A percentile compares a stretch with the other conserved stretches of the same genome.
These are phyloP conservation scores for Argyrosomus japonicus DNA, from an alignment of 2,113 vertebrate species.

Conservation along the genomic window DNA sequence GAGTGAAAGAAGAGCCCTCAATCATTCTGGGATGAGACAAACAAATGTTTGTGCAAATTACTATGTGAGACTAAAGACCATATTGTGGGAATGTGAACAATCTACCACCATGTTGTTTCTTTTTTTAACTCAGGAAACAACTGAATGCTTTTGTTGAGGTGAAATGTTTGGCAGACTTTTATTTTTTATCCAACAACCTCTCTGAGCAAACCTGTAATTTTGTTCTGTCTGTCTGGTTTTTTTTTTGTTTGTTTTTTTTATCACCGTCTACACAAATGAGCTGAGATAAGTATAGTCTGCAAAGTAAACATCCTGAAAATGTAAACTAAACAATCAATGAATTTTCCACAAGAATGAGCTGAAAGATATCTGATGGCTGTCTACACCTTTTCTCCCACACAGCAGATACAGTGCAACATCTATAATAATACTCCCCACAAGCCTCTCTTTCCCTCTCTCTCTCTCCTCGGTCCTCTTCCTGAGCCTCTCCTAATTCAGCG, in stretches of 20 bases:
- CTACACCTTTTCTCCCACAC: constrained; percentile 44
- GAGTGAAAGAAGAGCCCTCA: not conserved
- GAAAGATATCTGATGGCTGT: constrained; percentile 28
- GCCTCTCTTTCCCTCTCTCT: not conserved
- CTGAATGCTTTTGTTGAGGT: not conserved
- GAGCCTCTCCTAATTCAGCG: constrained; percentile 6
- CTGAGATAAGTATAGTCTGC: not conserved
- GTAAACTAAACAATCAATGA: not conserved
- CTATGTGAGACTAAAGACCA: not conserved
- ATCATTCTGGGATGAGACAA: constrained; percentile 4
- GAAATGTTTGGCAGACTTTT: constrained; percentile 13
- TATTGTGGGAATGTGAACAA: not conserved
- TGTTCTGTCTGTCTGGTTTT: not conserved
- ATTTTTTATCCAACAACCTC: not conserved
- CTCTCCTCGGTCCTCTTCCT: constrained; percentile 21
- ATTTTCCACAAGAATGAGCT: constrained; percentile 10
- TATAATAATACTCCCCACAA: constrained; percentile 24
- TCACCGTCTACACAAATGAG: not conserved
- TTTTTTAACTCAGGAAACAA: not conserved
- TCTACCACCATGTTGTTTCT: not conserved
- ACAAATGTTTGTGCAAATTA: constrained; percentile 8
- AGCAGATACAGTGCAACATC: constrained; percentile 23
- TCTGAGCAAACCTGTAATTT: not conserved
- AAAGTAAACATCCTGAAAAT: not conserved
- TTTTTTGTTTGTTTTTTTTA: not conserved